Evolutionary conservation across 2,797 vertebrate species (phyloP).

Genomic region (Gallinago stenura): DNA sequence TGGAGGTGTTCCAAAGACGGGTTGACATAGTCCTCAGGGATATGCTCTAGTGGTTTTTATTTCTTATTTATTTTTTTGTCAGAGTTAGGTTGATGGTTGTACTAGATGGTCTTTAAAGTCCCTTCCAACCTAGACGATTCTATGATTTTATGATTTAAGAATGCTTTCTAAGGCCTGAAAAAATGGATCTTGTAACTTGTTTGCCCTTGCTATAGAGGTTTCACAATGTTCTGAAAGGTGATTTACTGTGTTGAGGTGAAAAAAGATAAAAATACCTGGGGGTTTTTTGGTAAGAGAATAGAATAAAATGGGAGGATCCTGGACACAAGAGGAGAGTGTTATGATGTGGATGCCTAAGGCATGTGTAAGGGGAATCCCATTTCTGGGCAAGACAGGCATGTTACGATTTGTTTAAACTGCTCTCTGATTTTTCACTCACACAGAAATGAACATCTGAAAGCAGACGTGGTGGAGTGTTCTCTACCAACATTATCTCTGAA

Average conservation of each 20-base stretch:
- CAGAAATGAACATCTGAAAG: slow-evolving; percentile 27
- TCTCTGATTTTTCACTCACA: slow-evolving; percentile 33
- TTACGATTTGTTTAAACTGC: slow-evolving; percentile 50
- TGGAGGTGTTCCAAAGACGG: too few relatives aligned
- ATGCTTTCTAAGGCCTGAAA: background rate
- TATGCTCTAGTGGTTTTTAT: too few relatives aligned
- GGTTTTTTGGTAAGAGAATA: background rate
- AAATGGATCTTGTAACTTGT: background rate
- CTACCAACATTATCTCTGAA: background rate
- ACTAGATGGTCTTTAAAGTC: too few relatives aligned
- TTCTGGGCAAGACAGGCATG: slow-evolving; percentile 44
- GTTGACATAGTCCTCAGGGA: too few relatives aligned
- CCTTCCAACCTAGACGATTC: too few relatives aligned
- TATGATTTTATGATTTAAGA: background rate
- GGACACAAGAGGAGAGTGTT: slow-evolving; percentile 10
- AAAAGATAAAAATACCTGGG: background rate
- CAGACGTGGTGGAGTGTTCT: background rate
- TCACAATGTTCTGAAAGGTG: background rate
- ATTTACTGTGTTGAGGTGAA: slow-evolving; percentile 1
- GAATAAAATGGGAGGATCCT: background rate
- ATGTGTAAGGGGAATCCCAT: slow-evolving; percentile 55
- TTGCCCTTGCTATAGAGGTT: background rate
- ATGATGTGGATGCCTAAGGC: slow-evolving; percentile 30
- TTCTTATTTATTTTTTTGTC: too few relatives aligned
- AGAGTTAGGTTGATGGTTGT: too few relatives aligned